Evolutionary conservation across 2,888 invertebrate species (phyloP), one percentile per base, ranked within the genome.

Genomic region (Amblyjoppa proteus): DNA sequence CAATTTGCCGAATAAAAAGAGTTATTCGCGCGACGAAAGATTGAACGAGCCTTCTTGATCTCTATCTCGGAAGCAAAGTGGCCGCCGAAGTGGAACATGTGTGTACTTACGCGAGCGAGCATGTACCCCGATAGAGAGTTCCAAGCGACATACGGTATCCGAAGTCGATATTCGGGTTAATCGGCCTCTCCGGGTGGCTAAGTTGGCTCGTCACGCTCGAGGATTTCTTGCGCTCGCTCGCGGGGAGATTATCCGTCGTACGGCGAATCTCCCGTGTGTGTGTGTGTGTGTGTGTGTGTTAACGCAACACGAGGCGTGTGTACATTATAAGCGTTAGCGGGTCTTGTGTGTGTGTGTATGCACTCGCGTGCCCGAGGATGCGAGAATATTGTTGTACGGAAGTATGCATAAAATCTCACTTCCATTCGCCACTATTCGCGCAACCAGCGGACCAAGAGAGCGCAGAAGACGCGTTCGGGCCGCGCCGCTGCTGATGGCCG

Each of bases 111-210:
- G 70, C 74, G 34, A 25, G 31, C 25, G 51, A 71, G 3, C 69
- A 70, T 61, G 70, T 74, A n/a, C 6, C 68, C 68, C 56, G 38
- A 81, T 68, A 25, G 73, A 78, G 74, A 61, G 53, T 76, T 76
- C 76, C 70, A 51, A 56, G 66, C 85, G 82, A 79, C 85, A 82
- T 85, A 82, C 85, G 82, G 79, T 82, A 20, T 70, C 66, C 85
- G 82, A 69, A 75, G 58, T 64, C 81, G 80, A 85, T 88, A 88
- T 88, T 86, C 81, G 82, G 88, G 87, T 88, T 85, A 88, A 87
- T 88, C 86, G 86, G 85, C 76, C 74, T 83, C 83, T 83, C 76
- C 75, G 78, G 71, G 81, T 76, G 77, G 69, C 70, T 74, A 80
- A 88, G 79, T 78, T 81, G 70, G 75, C 74, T 75, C 81, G 86